Percentiles rank a stretch among this genome's conserved stretches.
phyloP scores from a whole-genome alignment of 2,113 vertebrate species.

The Sclerurus mexicanus region DNA sequence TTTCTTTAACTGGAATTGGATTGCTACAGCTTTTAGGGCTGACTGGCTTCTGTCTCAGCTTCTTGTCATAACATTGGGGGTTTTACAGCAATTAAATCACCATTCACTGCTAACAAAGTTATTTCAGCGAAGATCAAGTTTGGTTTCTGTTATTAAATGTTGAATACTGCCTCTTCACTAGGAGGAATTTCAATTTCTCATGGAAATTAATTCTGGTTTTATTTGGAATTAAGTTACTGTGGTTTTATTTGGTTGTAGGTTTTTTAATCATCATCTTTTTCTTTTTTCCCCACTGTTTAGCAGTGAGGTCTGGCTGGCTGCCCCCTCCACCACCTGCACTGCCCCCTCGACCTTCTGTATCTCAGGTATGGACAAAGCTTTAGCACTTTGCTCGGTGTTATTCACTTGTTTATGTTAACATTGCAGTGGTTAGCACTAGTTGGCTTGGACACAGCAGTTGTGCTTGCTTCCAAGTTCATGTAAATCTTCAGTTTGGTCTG shows the following conservation, averaged over 20 bases:
- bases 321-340: constrained; percentile 87
- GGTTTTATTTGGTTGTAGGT: not conserved
- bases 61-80: not conserved
- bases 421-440: not conserved
- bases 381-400: not conserved
- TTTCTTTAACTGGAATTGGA: not conserved
- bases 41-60: not conserved
- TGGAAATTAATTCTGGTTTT: not conserved
- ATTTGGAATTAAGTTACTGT: not conserved
- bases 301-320: constrained; percentile 80
- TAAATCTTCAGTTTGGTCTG: not conserved
- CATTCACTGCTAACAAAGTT: not conserved
- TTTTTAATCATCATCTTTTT: not conserved
- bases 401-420: not conserved
- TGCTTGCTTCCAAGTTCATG: not conserved
- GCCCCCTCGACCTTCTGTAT: constrained; percentile 84
- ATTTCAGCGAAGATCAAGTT: not conserved
- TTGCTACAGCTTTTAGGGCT: not conserved
- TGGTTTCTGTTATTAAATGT: not conserved
- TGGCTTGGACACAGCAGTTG: not conserved
- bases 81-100: not conserved
- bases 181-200: not conserved
- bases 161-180: not conserved
- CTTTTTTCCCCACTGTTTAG: constrained; percentile 66
- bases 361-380: constrained; percentile 81